Evolutionary conservation across 2,888 invertebrate species (phyloP).

Genomic region (Siphlonurus alternatus): DNA sequence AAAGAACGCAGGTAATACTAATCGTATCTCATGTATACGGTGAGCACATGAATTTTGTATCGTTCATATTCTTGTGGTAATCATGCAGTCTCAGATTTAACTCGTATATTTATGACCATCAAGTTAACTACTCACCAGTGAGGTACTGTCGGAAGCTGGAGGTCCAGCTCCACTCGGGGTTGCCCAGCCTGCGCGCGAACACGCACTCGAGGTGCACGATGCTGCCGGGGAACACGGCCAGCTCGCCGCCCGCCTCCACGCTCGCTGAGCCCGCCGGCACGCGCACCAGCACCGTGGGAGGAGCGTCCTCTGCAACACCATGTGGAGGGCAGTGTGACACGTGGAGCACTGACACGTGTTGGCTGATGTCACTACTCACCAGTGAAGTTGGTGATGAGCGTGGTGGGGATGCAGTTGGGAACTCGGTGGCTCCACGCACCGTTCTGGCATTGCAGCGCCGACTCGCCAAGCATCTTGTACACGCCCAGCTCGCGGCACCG

Average conservation of each 20-base stretch:
- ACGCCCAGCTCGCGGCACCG: slow-evolving; percentile 67
- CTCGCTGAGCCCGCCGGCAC: slow-evolving; percentile 63
- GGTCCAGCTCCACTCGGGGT: slow-evolving; percentile 82
- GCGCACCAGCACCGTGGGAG: slow-evolving; percentile 62
- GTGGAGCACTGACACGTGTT: neutral
- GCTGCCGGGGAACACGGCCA: slow-evolving; percentile 65
- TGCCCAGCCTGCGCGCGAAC: slow-evolving; percentile 53
- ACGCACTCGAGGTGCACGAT: slow-evolving; percentile 70
- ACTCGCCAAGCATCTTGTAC: slow-evolving; percentile 67
- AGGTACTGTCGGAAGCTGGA: slow-evolving; percentile 59
- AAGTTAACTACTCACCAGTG: slow-evolving; percentile 51
- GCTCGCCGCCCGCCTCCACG: slow-evolving; percentile 58
- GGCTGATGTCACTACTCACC: slow-evolving; percentile 32
- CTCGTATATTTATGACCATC: no score
- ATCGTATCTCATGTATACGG: no score
- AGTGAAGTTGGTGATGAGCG: slow-evolving; percentile 69
- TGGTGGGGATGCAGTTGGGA: slow-evolving; percentile 75
- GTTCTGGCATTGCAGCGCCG: slow-evolving; percentile 60
- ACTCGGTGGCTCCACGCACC: slow-evolving; percentile 62
- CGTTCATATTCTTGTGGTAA: no score
- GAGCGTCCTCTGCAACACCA: slow-evolving; percentile 48
- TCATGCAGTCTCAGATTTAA: no score
- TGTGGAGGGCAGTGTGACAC: neutral
- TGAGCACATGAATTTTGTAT: no score
- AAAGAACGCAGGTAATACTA: no score